Percentiles rank a stretch among this genome's conserved stretches.
Conservation (phyloP, 2,888 invertebrate species). For the Rapana venosa region DNA sequence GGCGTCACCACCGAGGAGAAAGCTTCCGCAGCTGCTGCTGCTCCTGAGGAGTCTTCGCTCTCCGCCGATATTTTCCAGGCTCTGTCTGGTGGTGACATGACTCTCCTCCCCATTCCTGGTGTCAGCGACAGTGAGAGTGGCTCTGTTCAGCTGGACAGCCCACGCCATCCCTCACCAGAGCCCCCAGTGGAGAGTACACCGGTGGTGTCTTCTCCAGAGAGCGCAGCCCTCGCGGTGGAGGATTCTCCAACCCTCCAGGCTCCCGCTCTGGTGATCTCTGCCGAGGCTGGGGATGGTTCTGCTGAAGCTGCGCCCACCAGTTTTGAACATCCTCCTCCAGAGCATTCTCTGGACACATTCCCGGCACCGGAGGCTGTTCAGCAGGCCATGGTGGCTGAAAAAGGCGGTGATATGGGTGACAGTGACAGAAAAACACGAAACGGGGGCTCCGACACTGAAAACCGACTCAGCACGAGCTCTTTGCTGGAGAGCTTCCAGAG, state of each 20-base stretch:
- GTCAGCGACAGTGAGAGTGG: background rate
- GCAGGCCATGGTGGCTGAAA: background rate
- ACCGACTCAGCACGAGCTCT: too few species aligned
- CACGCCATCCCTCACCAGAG: background rate
- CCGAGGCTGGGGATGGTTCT: background rate
- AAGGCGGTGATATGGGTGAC: background rate
- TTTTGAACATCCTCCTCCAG: background rate
- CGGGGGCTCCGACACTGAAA: background rate
- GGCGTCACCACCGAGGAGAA: background rate
- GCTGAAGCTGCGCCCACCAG: background rate
- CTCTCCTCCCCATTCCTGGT: background rate
- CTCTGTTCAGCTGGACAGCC: background rate
- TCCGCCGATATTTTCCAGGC: background rate
- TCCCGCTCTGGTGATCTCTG: background rate
- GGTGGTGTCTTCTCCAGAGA: background rate
- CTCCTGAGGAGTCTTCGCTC: background rate
- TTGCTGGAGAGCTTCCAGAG: constrained; percentile 10
- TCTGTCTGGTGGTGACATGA: background rate
- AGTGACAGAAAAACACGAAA: too few species aligned
- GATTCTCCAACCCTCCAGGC: background rate
- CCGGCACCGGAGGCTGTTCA: background rate
- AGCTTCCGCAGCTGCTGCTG: background rate
- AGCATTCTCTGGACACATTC: background rate
- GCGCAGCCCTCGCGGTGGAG: constrained; percentile 3
- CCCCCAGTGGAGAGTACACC: background rate